A percentile compares a stretch with the other conserved stretches of the same genome.
Evolutionary conservation across 2,797 vertebrate species (phyloP).

Genomic region (Odontamblyopus lacepedii): DNA sequence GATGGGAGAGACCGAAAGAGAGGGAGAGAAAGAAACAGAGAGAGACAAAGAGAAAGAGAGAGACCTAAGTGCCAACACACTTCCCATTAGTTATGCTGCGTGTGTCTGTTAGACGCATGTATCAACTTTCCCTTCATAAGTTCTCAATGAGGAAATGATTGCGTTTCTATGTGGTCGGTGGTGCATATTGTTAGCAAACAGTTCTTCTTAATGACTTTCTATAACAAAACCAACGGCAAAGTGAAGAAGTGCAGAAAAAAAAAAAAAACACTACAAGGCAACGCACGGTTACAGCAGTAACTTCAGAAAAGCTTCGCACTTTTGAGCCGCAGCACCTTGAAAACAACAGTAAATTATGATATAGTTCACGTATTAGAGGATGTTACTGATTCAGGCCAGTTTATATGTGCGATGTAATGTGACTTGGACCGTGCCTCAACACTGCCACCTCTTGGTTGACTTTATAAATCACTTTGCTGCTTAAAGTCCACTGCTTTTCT

Average conservation of each 20-base stretch:
- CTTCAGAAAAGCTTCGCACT: constrained; percentile 41
- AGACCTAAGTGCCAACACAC: constrained; percentile 36
- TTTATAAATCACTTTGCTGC: constrained; percentile 1
- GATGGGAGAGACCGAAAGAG: no score
- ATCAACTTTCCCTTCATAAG: constrained; percentile 58
- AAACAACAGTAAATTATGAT: constrained; percentile 22
- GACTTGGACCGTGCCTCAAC: constrained; percentile 66
- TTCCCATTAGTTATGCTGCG: constrained; percentile 65
- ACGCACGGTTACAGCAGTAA: constrained; percentile 54
- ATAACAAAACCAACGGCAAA: constrained; percentile 58
- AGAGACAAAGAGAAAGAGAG: not conserved
- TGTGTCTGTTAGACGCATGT: constrained; percentile 48
- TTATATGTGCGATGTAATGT: constrained; percentile 31
- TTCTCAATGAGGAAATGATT: constrained; percentile 71
- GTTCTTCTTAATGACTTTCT: constrained; percentile 60
- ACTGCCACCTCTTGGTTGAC: constrained; percentile 76
- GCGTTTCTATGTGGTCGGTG: constrained; percentile 70
- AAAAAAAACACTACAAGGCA: constrained; percentile 47
- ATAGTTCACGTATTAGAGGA: constrained; percentile 53
- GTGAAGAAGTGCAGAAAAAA: constrained; percentile 41
- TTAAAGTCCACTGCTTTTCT: no score
- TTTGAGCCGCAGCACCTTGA: constrained; percentile 48
- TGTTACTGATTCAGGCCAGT: constrained; percentile 44
- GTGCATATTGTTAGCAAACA: constrained; percentile 65
- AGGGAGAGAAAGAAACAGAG: no score